Conservation (phyloP, 2,888 invertebrate species). For the Caenorhabditis panamensis region DNA sequence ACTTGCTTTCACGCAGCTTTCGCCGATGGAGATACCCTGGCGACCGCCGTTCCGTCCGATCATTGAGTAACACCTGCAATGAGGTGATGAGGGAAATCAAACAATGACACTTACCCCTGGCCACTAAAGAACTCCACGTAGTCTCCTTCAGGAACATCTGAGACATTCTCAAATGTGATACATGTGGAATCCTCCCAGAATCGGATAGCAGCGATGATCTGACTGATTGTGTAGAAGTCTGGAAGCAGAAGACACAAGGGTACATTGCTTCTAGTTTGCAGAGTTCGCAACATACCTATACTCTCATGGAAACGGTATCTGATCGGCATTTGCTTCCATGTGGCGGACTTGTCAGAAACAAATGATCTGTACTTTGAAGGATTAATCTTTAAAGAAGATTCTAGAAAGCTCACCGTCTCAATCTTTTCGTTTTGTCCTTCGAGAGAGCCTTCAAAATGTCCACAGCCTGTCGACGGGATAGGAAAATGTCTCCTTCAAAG, state of each 20-base stretch:
- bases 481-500: slow-evolving; percentile 80
- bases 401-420: slow-evolving; percentile 30
- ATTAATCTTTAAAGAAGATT: background rate
- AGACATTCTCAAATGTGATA: slow-evolving; percentile 74
- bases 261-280: too few species aligned
- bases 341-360: slow-evolving; percentile 74
- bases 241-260: slow-evolving; percentile 31
- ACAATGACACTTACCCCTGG: slow-evolving; percentile 70
- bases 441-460: slow-evolving; percentile 71
- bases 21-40: slow-evolving; percentile 81
- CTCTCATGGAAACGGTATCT: slow-evolving; percentile 79
- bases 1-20: slow-evolving; percentile 77
- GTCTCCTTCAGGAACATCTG: slow-evolving; percentile 69
- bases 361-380: too few species aligned
- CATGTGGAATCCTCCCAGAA: slow-evolving; percentile 80
- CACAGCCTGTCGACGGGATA: slow-evolving; percentile 75
- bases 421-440: slow-evolving; percentile 54
- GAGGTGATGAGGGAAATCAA: background rate
- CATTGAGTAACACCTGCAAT: slow-evolving; percentile 80
- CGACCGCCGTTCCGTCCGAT: slow-evolving; percentile 80
- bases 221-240: slow-evolving; percentile 78
- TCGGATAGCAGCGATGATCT: slow-evolving; percentile 76
- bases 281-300: slow-evolving; percentile 61
- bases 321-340: slow-evolving; percentile 76
- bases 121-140: slow-evolving; percentile 80